Conservation (phyloP, 2,113 vertebrate species). For the Zosterops lateralis region DNA sequence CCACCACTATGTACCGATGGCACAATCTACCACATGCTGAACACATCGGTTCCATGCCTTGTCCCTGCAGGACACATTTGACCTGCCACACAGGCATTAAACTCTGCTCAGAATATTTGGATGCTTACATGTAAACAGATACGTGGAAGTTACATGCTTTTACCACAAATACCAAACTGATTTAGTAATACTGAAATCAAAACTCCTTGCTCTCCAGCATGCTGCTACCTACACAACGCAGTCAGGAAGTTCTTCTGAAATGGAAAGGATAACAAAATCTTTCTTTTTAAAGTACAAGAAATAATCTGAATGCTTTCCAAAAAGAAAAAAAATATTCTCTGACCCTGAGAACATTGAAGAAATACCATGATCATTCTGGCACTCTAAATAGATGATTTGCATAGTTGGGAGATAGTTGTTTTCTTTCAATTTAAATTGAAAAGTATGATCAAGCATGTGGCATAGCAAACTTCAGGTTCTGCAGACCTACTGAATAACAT, state of each 20-base stretch:
- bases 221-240: not conserved
- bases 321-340: not conserved
- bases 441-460: not conserved
- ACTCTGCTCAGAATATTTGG: not conserved
- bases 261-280: not conserved
- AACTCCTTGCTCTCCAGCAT: not conserved
- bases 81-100: not conserved
- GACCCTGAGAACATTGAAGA: not conserved
- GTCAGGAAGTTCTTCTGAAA: not conserved
- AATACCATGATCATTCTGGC: not conserved
- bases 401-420: not conserved
- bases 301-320: not conserved
- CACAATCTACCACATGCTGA: not conserved
- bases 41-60: not conserved
- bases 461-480: not conserved
- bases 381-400: not conserved
- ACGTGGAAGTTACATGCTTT: not conserved
- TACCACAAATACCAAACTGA: not conserved
- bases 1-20: not conserved
- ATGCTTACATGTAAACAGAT: not conserved
- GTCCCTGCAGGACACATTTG: not conserved
- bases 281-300: not conserved
- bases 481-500: not conserved
- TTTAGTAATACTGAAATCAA: not conserved
- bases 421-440: slow-evolving; percentile 1